Conservation (phyloP, 2,113 vertebrate genomes). For the Xiphophorus couchianus region DNA sequence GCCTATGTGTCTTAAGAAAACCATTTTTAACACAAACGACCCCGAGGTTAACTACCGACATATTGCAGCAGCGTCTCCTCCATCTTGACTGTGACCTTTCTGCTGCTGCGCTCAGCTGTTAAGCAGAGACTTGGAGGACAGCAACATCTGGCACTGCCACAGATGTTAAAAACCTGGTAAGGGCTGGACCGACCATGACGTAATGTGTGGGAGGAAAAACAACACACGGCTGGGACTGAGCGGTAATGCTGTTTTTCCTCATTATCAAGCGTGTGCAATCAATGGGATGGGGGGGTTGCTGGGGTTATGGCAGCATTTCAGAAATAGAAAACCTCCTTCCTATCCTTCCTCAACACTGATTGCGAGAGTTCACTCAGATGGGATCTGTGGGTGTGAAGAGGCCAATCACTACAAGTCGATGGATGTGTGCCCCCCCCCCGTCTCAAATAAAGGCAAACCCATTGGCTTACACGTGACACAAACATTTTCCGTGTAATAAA, state of each 20-base stretch:
- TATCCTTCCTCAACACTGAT: slow-evolving; percentile 58
- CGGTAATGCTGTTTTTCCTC: slow-evolving; percentile 51
- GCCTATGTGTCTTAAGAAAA: not conserved
- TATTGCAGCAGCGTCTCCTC: slow-evolving; percentile 35
- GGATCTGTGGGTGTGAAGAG: slow-evolving; percentile 67
- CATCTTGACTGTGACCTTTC: slow-evolving; percentile 67
- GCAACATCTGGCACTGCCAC: slow-evolving; percentile 66
- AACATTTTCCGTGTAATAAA: slow-evolving; percentile 20
- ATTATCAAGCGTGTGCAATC: slow-evolving; percentile 71
- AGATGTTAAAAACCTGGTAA: slow-evolving; percentile 60
- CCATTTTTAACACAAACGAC: slow-evolving; percentile 1
- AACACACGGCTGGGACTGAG: slow-evolving; percentile 41
- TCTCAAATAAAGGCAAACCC: slow-evolving; percentile 14
- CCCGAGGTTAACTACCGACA: slow-evolving; percentile 40
- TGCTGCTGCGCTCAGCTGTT: slow-evolving; percentile 52
- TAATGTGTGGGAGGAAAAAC: slow-evolving; percentile 54
- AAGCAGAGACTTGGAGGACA: slow-evolving; percentile 57
- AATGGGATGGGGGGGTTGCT: slow-evolving; percentile 24
- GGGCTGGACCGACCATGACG: slow-evolving; percentile 47
- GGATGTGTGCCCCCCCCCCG: slow-evolving; percentile 13
- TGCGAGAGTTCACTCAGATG: slow-evolving; percentile 66
- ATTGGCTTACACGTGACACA: slow-evolving; percentile 40
- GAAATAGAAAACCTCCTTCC: slow-evolving; percentile 46
- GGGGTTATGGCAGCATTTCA: slow-evolving; percentile 62
- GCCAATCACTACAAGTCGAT: slow-evolving; percentile 73